Base-by-base conservation (phyloP, 2,113 vertebrate species). In the Limnothrissa miodon region DNA sequence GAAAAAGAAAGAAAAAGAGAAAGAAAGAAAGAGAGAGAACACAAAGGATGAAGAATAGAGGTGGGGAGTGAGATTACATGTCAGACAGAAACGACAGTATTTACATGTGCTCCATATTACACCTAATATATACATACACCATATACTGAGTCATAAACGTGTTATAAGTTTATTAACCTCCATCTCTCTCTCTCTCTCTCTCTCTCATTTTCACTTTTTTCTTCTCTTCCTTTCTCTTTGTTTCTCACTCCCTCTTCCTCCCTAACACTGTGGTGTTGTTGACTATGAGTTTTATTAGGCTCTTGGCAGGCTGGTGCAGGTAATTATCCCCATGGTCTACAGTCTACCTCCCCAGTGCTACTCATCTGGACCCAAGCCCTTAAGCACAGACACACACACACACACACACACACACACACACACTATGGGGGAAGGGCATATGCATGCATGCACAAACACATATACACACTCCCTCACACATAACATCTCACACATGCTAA, bases 291-390 rank as follows among this genome's bases (percentile, higher is more conserved):
- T 95, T 94, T 94, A 93, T 91, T 84, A 85, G 91, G 88, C 90
- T 94, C 91, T 94, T 94, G 93, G 94, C 93, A 93, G 86, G 81
- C 90, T 85, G 86, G 90, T 86, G 90, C 85, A 91, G 91, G 92
- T 90, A 95, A 95, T 94, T 94, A 92, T 87, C 91, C 91, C 87
- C 92, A 90, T 91, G 92, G 92, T 94, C 89, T 91, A 85, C 86
- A 89, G 86, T 85, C 62, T 80, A 82, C 88, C 85, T 81, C 89
- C 90, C 81, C 85, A 56, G 19, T 56, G 51, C 51, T 56, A 56
- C 51, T 56, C 51, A 56, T 56, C 51, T 56, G 51, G 51, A 56
- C 51, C 89, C 82, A 78, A 29, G 59, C 11, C 44, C 74, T 44
- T 21, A 79, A 39, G 33, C 44, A 78, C 45, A 21, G 39, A n/a